Conservation (phyloP, 2,797 vertebrate genomes). For the Tokudaia muenninki region DNA sequence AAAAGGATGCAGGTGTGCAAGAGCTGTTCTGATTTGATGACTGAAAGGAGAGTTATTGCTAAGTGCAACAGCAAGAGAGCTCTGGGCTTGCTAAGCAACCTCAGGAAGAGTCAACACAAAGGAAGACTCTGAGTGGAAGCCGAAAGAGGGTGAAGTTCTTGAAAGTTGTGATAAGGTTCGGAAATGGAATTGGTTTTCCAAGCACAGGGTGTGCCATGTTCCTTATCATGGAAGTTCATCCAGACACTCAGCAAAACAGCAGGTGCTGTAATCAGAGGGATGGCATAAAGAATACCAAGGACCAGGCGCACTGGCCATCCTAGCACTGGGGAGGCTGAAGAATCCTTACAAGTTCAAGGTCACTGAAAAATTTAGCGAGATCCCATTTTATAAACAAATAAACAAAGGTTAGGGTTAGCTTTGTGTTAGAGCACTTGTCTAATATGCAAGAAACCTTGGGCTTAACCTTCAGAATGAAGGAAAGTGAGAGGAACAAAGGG, state of each 20-base stretch:
- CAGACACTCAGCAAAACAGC: neutral
- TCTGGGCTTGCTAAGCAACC: neutral
- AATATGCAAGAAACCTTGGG: neutral
- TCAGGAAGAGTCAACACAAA: neutral
- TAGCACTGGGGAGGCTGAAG: neutral
- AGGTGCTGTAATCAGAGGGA: neutral
- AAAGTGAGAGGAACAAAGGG: neutral
- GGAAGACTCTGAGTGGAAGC: neutral
- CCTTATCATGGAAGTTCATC: neutral
- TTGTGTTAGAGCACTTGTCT: neutral
- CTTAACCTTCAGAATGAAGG: neutral
- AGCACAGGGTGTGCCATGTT: neutral
- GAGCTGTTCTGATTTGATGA: neutral
- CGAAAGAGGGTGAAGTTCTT: neutral
- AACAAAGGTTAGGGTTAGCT: neutral
- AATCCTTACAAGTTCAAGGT: neutral
- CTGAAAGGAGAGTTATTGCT: neutral
- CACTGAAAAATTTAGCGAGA: neutral
- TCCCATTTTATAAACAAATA: neutral
- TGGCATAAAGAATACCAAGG: neutral
- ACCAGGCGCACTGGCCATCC: neutral
- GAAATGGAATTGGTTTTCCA: conserved; percentile 30
- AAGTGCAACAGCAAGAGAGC: neutral
- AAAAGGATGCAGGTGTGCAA: neutral
- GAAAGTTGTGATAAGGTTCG: neutral